These are phyloP conservation scores for Tragelaphus oryx DNA, from an alignment of 2,797 vertebrate genomes.

Conservation along the genomic window DNA sequence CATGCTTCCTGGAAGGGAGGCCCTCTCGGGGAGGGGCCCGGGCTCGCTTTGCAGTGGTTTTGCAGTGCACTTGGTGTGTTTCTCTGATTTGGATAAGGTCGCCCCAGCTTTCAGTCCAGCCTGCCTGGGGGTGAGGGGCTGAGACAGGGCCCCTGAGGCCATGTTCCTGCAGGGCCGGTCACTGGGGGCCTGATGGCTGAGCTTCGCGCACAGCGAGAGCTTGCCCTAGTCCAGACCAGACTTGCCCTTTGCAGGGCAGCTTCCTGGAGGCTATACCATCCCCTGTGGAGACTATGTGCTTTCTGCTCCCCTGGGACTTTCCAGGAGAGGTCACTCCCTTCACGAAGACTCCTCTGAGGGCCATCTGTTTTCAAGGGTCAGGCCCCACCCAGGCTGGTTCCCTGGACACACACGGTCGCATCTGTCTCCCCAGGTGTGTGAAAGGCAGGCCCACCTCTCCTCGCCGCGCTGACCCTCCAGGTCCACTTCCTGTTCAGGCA, in stretches of 20 bases:
- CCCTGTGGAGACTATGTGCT: rapidly evolving
- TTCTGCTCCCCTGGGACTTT: not conserved
- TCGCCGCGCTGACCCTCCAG: rapidly evolving
- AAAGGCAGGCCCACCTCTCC: too few species aligned
- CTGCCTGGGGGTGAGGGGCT: not conserved
- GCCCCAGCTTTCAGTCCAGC: not conserved
- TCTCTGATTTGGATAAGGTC: rapidly evolving
- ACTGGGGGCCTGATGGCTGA: not conserved
- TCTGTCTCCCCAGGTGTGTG: not conserved
- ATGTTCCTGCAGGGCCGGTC: rapidly evolving
- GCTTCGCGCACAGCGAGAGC: rapidly evolving
- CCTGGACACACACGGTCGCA: rapidly evolving
- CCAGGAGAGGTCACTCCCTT: not conserved
- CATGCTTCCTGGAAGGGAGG: not conserved
- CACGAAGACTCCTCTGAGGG: not conserved
- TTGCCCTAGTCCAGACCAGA: rapidly evolving
- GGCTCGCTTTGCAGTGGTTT: not conserved
- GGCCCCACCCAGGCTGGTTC: not conserved
- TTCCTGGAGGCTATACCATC: not conserved
- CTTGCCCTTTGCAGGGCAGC: not conserved
- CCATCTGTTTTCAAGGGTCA: rapidly evolving
- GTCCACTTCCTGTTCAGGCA: not conserved
- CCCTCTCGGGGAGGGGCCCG: rapidly evolving
- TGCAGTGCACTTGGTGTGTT: not conserved
- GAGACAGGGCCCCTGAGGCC: too few species aligned